Conservation (phyloP, 2,888 invertebrate genomes). For the Orchestes rusci region DNA sequence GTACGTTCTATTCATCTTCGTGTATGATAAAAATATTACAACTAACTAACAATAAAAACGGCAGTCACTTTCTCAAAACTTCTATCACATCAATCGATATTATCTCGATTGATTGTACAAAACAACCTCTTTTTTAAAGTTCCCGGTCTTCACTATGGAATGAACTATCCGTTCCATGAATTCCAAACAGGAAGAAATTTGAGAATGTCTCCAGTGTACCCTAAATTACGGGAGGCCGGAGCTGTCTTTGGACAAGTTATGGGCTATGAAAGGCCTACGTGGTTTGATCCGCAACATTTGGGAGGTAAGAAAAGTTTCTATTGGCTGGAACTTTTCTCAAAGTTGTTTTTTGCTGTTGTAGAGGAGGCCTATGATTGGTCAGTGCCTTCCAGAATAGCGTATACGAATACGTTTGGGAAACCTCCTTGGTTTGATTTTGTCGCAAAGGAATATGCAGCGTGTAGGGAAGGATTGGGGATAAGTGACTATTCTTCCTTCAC, state of each 20-base stretch:
- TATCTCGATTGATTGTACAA: too few species aligned
- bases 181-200: slow-evolving; percentile 80
- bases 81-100: too few species aligned
- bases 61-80: too few species aligned
- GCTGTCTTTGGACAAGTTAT: slow-evolving; percentile 96
- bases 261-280: slow-evolving; percentile 94
- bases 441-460: slow-evolving; percentile 84
- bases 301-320: slow-evolving; percentile 10
- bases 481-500: slow-evolving; percentile 97
- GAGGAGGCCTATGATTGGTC: slow-evolving; percentile 41
- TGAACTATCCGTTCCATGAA: slow-evolving; percentile 79
- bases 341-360: neutral
- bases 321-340: neutral
- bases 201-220: slow-evolving; percentile 91
- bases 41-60: too few species aligned
- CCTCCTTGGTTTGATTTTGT: slow-evolving; percentile 91
- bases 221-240: slow-evolving; percentile 80
- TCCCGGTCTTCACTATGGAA: slow-evolving; percentile 78
- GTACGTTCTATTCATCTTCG: too few species aligned
- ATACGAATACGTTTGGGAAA: slow-evolving; percentile 81
- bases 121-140: too few species aligned
- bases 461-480: slow-evolving; percentile 85
- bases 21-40: too few species aligned
- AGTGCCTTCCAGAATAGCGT: slow-evolving; percentile 60
- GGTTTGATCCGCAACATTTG: slow-evolving; percentile 60